Percentiles rank a stretch among this genome's conserved stretches.
Evolutionary conservation across 2,113 vertebrate species (phyloP).

Genomic region (Carassius auratus): DNA sequence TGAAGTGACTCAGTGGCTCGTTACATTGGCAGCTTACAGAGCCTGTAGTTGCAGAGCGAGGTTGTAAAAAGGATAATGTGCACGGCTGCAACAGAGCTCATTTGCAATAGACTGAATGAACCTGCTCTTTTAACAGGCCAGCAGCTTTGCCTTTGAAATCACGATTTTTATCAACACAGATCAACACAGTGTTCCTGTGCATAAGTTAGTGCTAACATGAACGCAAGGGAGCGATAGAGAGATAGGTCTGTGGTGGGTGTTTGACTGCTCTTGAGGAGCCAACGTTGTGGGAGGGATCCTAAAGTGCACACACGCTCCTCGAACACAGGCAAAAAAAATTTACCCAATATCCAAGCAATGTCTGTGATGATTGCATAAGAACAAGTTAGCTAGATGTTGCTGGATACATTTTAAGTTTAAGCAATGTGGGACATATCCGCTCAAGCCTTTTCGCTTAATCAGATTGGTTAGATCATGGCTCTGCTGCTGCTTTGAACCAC

Average conservation of each 20-base stretch:
- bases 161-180: background rate
- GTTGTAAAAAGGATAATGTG: slow-evolving; percentile 15
- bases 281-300: slow-evolving; percentile 38
- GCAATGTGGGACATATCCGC: background rate
- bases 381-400: background rate
- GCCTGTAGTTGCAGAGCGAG: background rate
- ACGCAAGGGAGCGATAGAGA: slow-evolving; percentile 10
- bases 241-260: slow-evolving; percentile 39
- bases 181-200: background rate
- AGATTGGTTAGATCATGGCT: background rate
- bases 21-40: slow-evolving; percentile 14
- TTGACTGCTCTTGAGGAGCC: slow-evolving; percentile 39
- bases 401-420: background rate
- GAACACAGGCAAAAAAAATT: slow-evolving; percentile 19
- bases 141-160: background rate
- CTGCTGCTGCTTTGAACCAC: slow-evolving; percentile 8
- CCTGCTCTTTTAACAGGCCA: background rate
- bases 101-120: slow-evolving; percentile 10
- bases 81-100: slow-evolving; percentile 4
- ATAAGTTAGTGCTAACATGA: slow-evolving; percentile 6
- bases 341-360: slow-evolving; percentile 13
- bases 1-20: slow-evolving; percentile 19
- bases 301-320: slow-evolving; percentile 20
- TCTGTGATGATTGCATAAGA: slow-evolving; percentile 39
- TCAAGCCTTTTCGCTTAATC: background rate